Base-by-base conservation (phyloP, 2,888 invertebrate species). In the Tetragonula carbonaria region DNA sequence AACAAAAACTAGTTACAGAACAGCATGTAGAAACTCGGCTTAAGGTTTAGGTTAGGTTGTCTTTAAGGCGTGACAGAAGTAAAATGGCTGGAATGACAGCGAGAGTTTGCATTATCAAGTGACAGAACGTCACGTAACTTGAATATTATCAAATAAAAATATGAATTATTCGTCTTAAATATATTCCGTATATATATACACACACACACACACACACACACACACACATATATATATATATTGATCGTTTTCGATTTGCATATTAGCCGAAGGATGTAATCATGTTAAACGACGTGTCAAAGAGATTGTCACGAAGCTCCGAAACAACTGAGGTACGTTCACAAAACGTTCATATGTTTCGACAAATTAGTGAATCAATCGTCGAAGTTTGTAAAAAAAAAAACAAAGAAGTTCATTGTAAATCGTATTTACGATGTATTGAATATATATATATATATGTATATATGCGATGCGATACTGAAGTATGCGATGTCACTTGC, bases 261-360 rank as follows among this genome's bases (percentile, higher is more conserved):
- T 11, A 8, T 53, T 57, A 4, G 45, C 18, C 1, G 18, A 4
- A 45, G 6, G 28, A 76, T 51, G 14, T 51, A 77, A 78, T 23
- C 63, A 92, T 92, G 92, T 87, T 91, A 62, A 88, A 87, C 77
- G 91, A 91, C 66, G 82, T 86, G 21, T 84, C 90, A 2, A 91
- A 86, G 72, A 88, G 84, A 63, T 71, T 86, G 28, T 38, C 81
- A 11, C 89, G 87, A 78, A 91, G 88, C 73, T 91, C 89, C 1
- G 91, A 91, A 77, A 86, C 88, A 5, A 85, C 90, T 0, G 92
- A 91, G 90, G 92, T 91, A 86, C 23, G 80, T 82, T 71, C 4
- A 70, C n/a, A 66, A 21, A 53, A 14, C 45, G 55, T 16, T 53
- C 16, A 38, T 38, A 59, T 8, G 2, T 14, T 63, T 71, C 6